These are phyloP conservation scores for Camptogramma bilineatum DNA, from an alignment of 2,888 invertebrate species.

Conservation along the genomic window DNA sequence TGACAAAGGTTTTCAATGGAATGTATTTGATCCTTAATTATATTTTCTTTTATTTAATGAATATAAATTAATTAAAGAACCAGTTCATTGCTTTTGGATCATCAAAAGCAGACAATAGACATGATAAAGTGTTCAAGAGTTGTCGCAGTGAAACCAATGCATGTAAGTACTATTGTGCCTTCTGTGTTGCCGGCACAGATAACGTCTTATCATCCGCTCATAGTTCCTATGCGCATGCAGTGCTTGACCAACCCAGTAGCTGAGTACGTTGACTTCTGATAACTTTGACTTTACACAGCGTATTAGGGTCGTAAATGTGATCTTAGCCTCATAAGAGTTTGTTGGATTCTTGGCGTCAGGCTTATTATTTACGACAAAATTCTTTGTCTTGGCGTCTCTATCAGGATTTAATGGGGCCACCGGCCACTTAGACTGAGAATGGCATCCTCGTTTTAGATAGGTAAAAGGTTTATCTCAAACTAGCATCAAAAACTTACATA, in stretches of 20 bases:
- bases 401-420: neutral
- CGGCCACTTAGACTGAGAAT: too few species aligned
- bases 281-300: slow-evolving; percentile 46
- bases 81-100: too few species aligned
- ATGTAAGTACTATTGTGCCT: slow-evolving; percentile 15
- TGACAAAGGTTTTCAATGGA: neutral
- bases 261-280: slow-evolving; percentile 72
- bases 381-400: neutral
- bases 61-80: neutral
- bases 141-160: slow-evolving; percentile 12
- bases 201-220: slow-evolving; percentile 83
- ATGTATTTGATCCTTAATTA: neutral
- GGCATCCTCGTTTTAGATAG: too few species aligned
- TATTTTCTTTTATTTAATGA: neutral
- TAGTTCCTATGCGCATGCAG: slow-evolving; percentile 77
- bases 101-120: neutral
- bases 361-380: too few species aligned
- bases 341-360: neutral
- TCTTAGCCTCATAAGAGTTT: slow-evolving; percentile 9
- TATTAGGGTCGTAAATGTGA: slow-evolving; percentile 15
- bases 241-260: slow-evolving; percentile 63
- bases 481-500: too few species aligned
- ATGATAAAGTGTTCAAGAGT: neutral
- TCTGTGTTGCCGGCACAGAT: slow-evolving; percentile 63
- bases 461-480: too few species aligned